Evolutionary conservation across 2,888 invertebrate genomes (phyloP).

Genomic region (Chalcosyrphus nemorum): DNA sequence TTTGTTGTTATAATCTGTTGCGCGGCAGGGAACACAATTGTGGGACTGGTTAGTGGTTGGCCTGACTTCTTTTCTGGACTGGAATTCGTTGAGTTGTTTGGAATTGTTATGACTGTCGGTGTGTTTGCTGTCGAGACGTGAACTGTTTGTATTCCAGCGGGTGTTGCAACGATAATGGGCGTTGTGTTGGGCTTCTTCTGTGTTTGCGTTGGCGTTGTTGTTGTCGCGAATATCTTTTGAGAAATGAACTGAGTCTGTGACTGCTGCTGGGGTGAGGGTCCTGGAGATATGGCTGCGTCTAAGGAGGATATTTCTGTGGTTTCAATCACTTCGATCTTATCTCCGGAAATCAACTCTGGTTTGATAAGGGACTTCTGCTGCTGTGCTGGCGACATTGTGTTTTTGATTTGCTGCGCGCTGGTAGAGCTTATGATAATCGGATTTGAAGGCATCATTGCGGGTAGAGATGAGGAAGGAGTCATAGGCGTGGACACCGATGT

Average conservation of each 20-base stretch:
- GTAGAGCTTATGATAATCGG: constrained; percentile 74
- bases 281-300: constrained; percentile 37
- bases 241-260: constrained; percentile 55
- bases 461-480: constrained; percentile 72
- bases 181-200: constrained; percentile 75
- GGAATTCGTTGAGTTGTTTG: constrained; percentile 35
- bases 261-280: constrained; percentile 17
- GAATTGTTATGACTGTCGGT: constrained; percentile 61
- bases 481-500: neutral
- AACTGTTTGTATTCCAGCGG: constrained; percentile 80
- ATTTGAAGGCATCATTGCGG: constrained; percentile 78
- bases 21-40: constrained; percentile 46
- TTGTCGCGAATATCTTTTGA: constrained; percentile 45
- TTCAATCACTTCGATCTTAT: constrained; percentile 61
- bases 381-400: neutral
- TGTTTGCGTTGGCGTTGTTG: neutral
- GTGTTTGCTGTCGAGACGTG: constrained; percentile 78
- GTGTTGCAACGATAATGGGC: constrained; percentile 80
- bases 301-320: constrained; percentile 48
- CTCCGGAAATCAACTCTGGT: constrained; percentile 55
- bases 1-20: constrained; percentile 64
- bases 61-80: constrained; percentile 51
- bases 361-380: constrained; percentile 50
- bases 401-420: constrained; percentile 32
- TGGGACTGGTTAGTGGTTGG: constrained; percentile 56